Percentiles rank a stretch among this genome's conserved stretches.
Conservation (phyloP, 2,888 invertebrate genomes). For the Epsilonema sp. region DNA sequence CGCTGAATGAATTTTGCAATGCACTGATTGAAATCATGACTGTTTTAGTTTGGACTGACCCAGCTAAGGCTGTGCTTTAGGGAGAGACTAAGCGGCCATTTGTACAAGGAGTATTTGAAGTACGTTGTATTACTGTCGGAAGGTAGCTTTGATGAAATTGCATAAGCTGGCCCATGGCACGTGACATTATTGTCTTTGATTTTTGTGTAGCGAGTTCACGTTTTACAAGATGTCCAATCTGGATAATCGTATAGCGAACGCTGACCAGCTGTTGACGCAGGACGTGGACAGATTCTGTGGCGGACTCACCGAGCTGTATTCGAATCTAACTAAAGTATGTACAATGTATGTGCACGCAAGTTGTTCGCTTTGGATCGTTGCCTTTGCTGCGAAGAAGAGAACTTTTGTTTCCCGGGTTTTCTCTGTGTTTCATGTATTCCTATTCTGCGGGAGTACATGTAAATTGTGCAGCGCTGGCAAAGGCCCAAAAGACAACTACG, state of each 20-base stretch:
- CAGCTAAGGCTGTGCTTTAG: slow-evolving; percentile 74
- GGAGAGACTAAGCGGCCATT: slow-evolving; percentile 61
- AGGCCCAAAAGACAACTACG: too few relatives aligned
- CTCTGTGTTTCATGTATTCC: too few relatives aligned
- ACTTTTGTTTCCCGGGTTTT: too few relatives aligned
- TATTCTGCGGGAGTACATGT: too few relatives aligned
- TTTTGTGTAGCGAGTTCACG: slow-evolving; percentile 54
- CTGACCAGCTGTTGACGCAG: slow-evolving; percentile 80
- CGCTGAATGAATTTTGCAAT: too few relatives aligned
- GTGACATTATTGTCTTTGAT: too few relatives aligned
- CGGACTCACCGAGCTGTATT: slow-evolving; percentile 79
- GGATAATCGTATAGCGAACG: slow-evolving; percentile 81
- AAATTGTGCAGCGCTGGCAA: too few relatives aligned
- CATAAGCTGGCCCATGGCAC: too few relatives aligned
- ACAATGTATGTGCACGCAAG: too few relatives aligned
- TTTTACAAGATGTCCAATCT: slow-evolving; percentile 90
- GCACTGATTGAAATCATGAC: slow-evolving; percentile 3
- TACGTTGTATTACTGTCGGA: slow-evolving; percentile 36
- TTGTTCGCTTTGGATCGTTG: too few relatives aligned
- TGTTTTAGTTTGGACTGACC: slow-evolving; percentile 57
- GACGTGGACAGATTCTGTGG: slow-evolving; percentile 96
- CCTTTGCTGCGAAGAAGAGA: too few relatives aligned
- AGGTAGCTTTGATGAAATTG: too few relatives aligned
- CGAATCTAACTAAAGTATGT: slow-evolving; percentile 69
- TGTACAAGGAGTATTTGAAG: slow-evolving; percentile 79